Percentiles rank a stretch among this genome's conserved stretches.
phyloP scores from a whole-genome alignment of 1,140 invertebrate genomes.

The Magallana ariakensis region DNA sequence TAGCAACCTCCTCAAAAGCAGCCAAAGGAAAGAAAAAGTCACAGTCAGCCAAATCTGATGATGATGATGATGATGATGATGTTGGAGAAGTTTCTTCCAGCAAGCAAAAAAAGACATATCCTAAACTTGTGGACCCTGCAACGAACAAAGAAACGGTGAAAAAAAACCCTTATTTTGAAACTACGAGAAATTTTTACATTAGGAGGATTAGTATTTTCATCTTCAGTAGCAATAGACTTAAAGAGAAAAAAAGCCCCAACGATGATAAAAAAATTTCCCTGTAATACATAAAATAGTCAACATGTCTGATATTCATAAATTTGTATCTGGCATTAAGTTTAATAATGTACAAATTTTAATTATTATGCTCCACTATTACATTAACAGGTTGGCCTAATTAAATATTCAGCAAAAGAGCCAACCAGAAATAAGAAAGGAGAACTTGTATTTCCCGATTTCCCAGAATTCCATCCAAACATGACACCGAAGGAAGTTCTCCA shows the following conservation, averaged over 20 bases:
- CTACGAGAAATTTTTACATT: no score
- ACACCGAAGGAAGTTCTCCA: no score
- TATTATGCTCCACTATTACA: no score
- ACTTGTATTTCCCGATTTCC: slow-evolving; percentile 65
- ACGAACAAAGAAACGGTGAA: slow-evolving; percentile 46
- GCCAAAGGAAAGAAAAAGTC: no score
- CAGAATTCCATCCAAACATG: no score
- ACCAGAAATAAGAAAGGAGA: slow-evolving; percentile 67
- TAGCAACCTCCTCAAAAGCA: not conserved
- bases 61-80: no score
- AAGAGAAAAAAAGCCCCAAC: no score
- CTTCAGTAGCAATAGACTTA: no score
- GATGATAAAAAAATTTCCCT: no score
- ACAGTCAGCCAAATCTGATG: no score
- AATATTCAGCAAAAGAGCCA: slow-evolving; percentile 65
- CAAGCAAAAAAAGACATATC: slow-evolving; percentile 40
- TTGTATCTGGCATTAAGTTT: not conserved
- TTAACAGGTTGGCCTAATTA: slow-evolving; percentile 44
- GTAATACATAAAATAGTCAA: not conserved
- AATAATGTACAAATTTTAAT: not conserved
- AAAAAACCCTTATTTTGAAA: no score
- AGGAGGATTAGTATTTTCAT: no score
- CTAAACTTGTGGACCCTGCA: slow-evolving; percentile 41
- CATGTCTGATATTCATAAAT: not conserved
- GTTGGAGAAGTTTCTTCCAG: not conserved